A percentile compares a stretch with the other conserved stretches of the same genome.
phyloP scores from a whole-genome alignment of 2,888 invertebrate genomes.

The Morinoia aosen region DNA sequence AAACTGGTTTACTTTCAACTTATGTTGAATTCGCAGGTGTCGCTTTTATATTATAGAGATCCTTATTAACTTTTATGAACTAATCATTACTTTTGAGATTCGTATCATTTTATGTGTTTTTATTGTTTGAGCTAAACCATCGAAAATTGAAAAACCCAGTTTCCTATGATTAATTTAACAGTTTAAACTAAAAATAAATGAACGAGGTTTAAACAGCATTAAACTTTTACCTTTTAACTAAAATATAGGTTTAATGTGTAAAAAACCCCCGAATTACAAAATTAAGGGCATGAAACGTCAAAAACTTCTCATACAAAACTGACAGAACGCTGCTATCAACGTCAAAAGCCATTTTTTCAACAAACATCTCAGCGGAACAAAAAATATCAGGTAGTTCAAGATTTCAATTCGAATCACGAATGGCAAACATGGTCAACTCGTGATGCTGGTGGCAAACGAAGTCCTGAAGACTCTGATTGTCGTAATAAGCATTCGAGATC shows the following conservation, averaged over 20 bases:
- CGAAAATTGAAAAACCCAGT: neutral
- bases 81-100: neutral
- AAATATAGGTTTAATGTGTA: too few relatives aligned
- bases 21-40: too few relatives aligned
- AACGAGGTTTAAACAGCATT: too few relatives aligned
- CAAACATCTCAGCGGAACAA: neutral
- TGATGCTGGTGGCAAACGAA: neutral
- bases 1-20: too few relatives aligned
- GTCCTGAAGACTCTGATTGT: neutral
- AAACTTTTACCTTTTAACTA: too few relatives aligned
- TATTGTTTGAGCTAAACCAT: neutral
- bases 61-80: neutral
- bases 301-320: neutral
- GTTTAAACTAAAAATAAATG: too few relatives aligned
- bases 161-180: too few relatives aligned
- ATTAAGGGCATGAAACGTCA: neutral
- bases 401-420: neutral
- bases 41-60: too few relatives aligned
- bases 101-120: neutral
- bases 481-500: neutral
- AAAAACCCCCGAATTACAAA: neutral
- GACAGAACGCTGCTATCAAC: neutral
- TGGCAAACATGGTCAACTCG: constrained; percentile 1
- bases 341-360: neutral
- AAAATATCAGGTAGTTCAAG: neutral